These are phyloP conservation scores for Ptychadena robeensis DNA, from an alignment of 2,797 vertebrate species.

Conservation along the genomic window DNA sequence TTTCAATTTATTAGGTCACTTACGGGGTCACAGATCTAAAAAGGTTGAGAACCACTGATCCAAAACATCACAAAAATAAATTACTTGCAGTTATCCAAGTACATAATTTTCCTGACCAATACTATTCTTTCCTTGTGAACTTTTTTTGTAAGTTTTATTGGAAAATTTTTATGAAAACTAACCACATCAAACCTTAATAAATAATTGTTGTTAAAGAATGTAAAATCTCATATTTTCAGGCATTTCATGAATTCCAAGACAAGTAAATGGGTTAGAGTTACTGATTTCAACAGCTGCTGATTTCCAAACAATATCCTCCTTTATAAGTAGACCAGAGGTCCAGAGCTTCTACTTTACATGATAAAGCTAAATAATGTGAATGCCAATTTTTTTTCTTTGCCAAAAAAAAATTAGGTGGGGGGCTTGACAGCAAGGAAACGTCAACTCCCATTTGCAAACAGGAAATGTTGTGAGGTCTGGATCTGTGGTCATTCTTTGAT, in stretches of 20 bases:
- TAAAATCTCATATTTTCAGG: neutral
- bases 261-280: neutral
- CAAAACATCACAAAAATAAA: too few species aligned
- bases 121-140: too few species aligned
- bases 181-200: neutral
- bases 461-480: conserved; percentile 34
- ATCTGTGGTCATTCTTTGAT: conserved; percentile 13
- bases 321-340: neutral
- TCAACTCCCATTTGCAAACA: conserved; percentile 37
- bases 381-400: neutral
- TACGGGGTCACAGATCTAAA: too few species aligned
- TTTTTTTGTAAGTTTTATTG: too few species aligned
- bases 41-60: too few species aligned
- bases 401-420: neutral
- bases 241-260: neutral
- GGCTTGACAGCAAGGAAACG: conserved; percentile 21
- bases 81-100: too few species aligned
- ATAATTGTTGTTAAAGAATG: neutral
- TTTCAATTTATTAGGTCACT: too few species aligned
- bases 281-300: neutral
- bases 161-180: neutral
- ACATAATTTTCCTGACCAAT: too few species aligned
- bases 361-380: neutral
- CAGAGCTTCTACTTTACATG: neutral
- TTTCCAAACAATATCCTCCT: neutral